Base-by-base conservation (phyloP, 2,797 vertebrate species). In the Microcaecilia unicolor region DNA sequence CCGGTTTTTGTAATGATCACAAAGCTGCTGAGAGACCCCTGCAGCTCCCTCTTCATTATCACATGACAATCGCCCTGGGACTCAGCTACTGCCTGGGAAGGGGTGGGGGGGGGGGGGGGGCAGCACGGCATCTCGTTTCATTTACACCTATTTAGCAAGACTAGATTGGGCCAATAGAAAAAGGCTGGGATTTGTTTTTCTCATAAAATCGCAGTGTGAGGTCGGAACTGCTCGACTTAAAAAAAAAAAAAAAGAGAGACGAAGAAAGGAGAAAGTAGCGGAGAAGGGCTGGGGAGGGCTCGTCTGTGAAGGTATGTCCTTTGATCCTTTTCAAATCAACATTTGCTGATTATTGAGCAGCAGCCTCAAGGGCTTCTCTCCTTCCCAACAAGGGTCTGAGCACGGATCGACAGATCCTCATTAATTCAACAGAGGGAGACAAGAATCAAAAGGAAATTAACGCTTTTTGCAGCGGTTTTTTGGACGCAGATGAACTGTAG, bases 1-100 rank as follows among this genome's bases (percentile, higher is more conserved):
- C 74, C 63, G 61, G 80, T 90, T 87, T 78, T 92, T 92, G 87
- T 92, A 85, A 84, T 60, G 67, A 60, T 78, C 74, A 70, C 75
- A 51, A 64, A 67, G 77, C 31, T 34, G 58, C 67, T 25, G 40
- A 78, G 40, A 78, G 80, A 88, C 86, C 86, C 90, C 88, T 73
- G 80, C 79, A 74, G 84, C 70, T 87, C 70, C 69, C 58, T 68
- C 77, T 85, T 76, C 73, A 70, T 78, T 85, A 83, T 91, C 88
- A 87, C 82, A 82, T 88, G 78, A 88, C 85, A 82, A 74, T 66
- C 72, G 75, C 83, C 75, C 64, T 48, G 83, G 79, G 74, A 82
- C 73, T 37, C 36, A 2, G 44, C 57, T 19, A 32, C 3, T 2
- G 44, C 39, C n/a, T n/a, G n/a, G n/a, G n/a, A n/a, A 25, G 34